Base-by-base conservation (phyloP, 2,888 invertebrate species). In the Anarsia innoxiella region DNA sequence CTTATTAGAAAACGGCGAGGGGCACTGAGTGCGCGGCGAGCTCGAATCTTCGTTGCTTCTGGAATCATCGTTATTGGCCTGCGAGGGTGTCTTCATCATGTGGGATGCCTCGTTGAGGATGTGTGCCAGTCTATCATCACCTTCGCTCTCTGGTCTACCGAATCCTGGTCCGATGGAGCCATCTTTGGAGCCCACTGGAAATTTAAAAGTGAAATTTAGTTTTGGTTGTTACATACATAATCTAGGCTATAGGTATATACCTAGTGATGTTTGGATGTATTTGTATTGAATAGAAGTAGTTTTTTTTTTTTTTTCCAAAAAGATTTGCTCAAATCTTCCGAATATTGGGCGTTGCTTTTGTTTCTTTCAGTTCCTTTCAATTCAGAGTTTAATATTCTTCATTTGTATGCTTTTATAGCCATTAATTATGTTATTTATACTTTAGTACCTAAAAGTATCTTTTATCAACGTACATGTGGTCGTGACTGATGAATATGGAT, bases 81-180 rank as follows among this genome's bases (percentile, higher is more conserved):
- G 83, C 31, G 73, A 77, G 37, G 80, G 83, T 1, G 88, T 86
- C 80, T 94, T 93, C 90, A 97, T 95, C 62, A 96, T 89, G 56
- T 94, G 93, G 36, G 95, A 94, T 12, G 97, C 96, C 66, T 98
- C 97, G 63, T 89, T 94, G 41, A 98, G 89, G 66, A 98, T 97
- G 74, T 96, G 96, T 32, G 93, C 94, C 49, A 98, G 91, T 46
- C 97, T 88, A 60, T 98, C 97, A 64, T 98, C 97, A 15, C 94
- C 94, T 56, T 67, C 92, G 36, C 89, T 87, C 36, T 93, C 92
- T 30, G 91, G 87, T 42, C 93, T 88, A 36, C 91, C 91, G 68
- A 93, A 94, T 16, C 91, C 89, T 37, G 93, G 90, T 2, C 76
- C 79, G 69, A 93, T 88, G 42, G 90, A 90, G 51, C 93, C 91